Evolutionary conservation across 2,888 invertebrate species (phyloP).

Genomic region (Hetaerina titia): DNA sequence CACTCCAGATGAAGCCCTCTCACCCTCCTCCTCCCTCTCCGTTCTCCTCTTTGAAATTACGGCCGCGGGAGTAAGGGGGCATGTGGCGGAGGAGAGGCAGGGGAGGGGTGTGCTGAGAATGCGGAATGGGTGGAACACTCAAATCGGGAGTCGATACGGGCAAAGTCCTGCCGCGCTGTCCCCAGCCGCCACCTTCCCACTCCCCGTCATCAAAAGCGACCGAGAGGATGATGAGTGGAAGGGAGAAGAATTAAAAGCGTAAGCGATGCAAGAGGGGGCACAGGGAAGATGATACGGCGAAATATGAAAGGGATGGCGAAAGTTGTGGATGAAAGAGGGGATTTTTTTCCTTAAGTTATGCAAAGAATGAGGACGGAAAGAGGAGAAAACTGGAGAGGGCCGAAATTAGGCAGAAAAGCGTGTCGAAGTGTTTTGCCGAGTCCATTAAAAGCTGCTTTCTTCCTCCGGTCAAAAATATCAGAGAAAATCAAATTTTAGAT

Average conservation of each 20-base stretch:
- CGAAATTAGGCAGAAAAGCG: too few species aligned
- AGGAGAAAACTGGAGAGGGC: too few species aligned
- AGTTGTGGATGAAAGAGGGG: background rate
- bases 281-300: background rate
- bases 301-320: background rate
- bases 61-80: background rate
- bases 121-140: constrained; percentile 19
- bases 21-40: background rate
- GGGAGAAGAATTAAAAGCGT: background rate
- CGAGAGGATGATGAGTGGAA: background rate
- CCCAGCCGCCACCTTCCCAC: background rate
- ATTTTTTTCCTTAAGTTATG: too few species aligned
- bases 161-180: background rate
- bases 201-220: background rate
- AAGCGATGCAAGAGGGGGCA: background rate
- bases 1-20: too few species aligned
- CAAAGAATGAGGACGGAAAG: too few species aligned
- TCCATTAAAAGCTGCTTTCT: too few species aligned
- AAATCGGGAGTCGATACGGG: constrained; percentile 44
- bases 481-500: too few species aligned
- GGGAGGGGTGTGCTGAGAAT: background rate
- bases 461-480: too few species aligned
- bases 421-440: too few species aligned
- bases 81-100: background rate
- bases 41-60: background rate